phyloP scores from a whole-genome alignment of 1,140 invertebrate genomes.

The Drosophila subobscura region DNA sequence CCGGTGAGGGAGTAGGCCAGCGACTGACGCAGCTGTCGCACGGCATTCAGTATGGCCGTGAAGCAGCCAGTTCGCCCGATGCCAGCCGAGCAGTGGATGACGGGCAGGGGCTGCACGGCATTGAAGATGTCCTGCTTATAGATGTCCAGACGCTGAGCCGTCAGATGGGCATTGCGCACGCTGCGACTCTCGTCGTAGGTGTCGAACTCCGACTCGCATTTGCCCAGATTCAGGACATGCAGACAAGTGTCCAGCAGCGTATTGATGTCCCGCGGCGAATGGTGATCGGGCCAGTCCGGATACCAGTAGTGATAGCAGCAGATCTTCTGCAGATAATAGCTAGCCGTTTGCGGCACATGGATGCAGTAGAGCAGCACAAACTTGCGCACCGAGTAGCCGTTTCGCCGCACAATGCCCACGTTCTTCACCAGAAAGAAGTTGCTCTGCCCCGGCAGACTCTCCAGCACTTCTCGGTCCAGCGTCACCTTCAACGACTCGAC shows the following conservation, averaged over 20 bases:
- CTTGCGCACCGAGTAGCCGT: conserved; percentile 88
- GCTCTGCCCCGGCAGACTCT: conserved; percentile 44
- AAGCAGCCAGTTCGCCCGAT: conserved; percentile 97
- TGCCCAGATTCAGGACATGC: conserved; percentile 84
- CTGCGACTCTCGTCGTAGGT: conserved; percentile 57
- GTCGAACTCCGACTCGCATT: conserved; percentile 78
- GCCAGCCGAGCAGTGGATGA: conserved; percentile 96
- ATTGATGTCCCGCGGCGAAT: conserved; percentile 86
- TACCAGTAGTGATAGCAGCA: conserved; percentile 88
- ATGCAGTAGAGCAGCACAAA: conserved; percentile 80
- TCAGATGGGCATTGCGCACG: conserved; percentile 56
- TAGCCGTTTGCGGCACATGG: conserved; percentile 49
- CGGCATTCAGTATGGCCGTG: conserved; percentile 95
- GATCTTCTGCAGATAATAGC: conserved; percentile 73
- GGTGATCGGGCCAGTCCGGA: conserved; percentile 88
- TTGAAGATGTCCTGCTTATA: conserved; percentile 81
- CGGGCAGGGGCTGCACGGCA: conserved; percentile 87
- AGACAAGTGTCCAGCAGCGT: conserved; percentile 86
- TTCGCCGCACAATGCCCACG: conserved; percentile 85
- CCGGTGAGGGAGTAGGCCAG: conserved; percentile 73
- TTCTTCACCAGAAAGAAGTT: conserved; percentile 86
- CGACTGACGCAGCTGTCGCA: conserved; percentile 87
- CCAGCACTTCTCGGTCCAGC: conserved; percentile 40
- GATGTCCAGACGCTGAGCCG: conserved; percentile 64
- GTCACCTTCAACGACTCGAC: conserved; percentile 66